Conservation (phyloP, 2,888 invertebrate species). For the Pterobdella sp. region DNA sequence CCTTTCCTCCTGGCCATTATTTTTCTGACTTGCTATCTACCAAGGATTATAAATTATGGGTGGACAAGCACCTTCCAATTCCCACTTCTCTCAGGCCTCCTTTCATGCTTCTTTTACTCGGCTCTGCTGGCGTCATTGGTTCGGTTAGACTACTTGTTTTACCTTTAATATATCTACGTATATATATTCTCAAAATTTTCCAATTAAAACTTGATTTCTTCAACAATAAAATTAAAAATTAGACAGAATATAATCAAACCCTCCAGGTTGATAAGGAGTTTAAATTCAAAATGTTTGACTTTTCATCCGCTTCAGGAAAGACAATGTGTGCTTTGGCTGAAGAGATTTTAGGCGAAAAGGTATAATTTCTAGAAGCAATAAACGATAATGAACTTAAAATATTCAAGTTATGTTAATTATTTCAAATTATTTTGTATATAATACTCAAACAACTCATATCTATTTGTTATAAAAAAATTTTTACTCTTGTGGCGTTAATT, state of each 20-base stretch:
- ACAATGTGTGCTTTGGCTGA: constrained; percentile 25
- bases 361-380: too few species aligned
- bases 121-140: not conserved
- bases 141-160: not conserved
- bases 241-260: too few species aligned
- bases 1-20: too few species aligned
- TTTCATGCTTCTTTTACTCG: not conserved
- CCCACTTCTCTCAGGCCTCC: not conserved
- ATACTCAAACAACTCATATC: too few species aligned
- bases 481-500: too few species aligned
- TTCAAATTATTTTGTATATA: too few species aligned
- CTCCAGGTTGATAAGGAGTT: constrained; percentile 8
- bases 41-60: not conserved
- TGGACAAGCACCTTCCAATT: not conserved
- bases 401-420: too few species aligned
- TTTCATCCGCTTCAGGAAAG: not conserved
- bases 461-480: too few species aligned
- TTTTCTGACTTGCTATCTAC: not conserved
- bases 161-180: not conserved
- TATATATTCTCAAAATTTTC: too few species aligned
- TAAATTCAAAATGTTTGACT: not conserved
- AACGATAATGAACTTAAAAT: too few species aligned
- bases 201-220: too few species aligned
- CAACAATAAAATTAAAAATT: too few species aligned
- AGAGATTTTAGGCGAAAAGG: constrained; percentile 23